Evolutionary conservation across 2,113 vertebrate species (phyloP).

Genomic region (Peromyscus leucopus): DNA sequence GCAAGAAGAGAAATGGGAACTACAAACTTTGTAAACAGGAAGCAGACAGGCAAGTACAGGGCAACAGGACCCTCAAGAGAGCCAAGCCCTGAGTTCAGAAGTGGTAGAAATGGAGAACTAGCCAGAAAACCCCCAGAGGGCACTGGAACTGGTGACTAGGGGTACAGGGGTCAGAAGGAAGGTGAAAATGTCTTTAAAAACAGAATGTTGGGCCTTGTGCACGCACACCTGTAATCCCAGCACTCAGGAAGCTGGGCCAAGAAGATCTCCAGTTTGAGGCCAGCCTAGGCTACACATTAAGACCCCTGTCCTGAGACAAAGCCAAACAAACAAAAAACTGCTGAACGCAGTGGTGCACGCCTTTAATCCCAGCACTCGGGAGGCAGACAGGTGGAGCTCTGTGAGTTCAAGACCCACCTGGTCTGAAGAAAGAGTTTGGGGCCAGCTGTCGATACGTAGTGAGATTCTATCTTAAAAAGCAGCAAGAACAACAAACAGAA

Average conservation of each 20-base stretch:
- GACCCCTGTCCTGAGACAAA: neutral
- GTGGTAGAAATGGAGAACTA: neutral
- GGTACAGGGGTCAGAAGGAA: neutral
- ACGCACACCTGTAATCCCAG: neutral
- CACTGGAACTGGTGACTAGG: neutral
- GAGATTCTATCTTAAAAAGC: neutral
- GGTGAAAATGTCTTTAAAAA: neutral
- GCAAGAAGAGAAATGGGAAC: neutral
- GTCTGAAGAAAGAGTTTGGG: neutral
- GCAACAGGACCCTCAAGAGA: neutral
- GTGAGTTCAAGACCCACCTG: neutral
- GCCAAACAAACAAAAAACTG: neutral
- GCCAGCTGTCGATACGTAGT: neutral
- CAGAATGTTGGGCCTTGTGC: neutral
- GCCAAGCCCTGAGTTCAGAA: neutral
- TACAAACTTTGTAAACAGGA: neutral
- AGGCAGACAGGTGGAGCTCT: neutral
- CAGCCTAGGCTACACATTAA: neutral
- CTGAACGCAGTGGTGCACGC: fast-evolving
- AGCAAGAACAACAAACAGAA: neutral
- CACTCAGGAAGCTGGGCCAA: neutral
- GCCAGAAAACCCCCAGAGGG: neutral
- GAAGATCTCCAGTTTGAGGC: neutral
- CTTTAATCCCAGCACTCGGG: neutral
- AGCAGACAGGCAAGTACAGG: neutral